phyloP scores from a whole-genome alignment of 2,888 invertebrate species.

The Mesochorus sp. region DNA sequence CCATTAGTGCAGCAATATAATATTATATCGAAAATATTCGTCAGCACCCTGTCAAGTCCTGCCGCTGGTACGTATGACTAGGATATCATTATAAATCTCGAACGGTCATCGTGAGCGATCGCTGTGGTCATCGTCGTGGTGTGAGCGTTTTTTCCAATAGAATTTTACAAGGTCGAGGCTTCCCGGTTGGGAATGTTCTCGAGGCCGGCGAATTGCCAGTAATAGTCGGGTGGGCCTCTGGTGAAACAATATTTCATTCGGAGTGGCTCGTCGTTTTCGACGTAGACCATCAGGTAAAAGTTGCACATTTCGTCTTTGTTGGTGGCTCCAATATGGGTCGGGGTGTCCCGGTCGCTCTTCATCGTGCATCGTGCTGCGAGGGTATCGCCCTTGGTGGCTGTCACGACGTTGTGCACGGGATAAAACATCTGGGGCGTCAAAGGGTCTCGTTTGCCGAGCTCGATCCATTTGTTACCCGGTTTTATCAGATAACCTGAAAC shows the following conservation, averaged over 20 bases:
- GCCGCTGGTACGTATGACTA: too few species aligned
- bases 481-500: slow-evolving; percentile 89
- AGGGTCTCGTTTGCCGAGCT: slow-evolving; percentile 94
- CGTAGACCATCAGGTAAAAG: slow-evolving; percentile 97
- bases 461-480: slow-evolving; percentile 88
- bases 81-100: too few species aligned
- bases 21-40: too few species aligned
- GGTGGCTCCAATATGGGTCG: slow-evolving; percentile 90
- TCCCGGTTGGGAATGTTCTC: slow-evolving; percentile 90
- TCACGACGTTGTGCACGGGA: slow-evolving; percentile 86
- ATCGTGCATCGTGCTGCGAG: slow-evolving; percentile 96
- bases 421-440: slow-evolving; percentile 97
- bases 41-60: too few species aligned
- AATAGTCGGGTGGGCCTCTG: slow-evolving; percentile 92
- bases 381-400: slow-evolving; percentile 88
- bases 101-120: too few species aligned
- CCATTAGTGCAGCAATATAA: too few species aligned
- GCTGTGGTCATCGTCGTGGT: too few species aligned
- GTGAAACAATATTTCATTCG: slow-evolving; percentile 92
- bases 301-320: slow-evolving; percentile 97
- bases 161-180: slow-evolving; percentile 85
- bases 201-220: slow-evolving; percentile 89
- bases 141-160: too few species aligned
- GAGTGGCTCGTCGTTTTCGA: slow-evolving; percentile 89
- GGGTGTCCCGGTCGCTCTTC: slow-evolving; percentile 87